Evolutionary conservation across 2,113 vertebrate genomes (phyloP).

Genomic region (Lampris megalopsis): DNA sequence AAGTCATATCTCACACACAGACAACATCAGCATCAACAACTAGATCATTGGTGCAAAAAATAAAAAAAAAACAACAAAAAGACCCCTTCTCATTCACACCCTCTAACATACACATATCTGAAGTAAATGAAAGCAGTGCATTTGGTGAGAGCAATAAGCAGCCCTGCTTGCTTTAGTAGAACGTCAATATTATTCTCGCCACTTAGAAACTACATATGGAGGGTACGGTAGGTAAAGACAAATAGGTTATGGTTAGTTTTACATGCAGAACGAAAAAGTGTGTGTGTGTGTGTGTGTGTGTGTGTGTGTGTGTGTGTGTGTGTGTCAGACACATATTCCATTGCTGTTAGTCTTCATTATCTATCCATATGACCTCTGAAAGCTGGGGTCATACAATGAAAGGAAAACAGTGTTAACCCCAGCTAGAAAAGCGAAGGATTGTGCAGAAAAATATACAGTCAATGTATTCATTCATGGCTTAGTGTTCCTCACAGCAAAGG

Average conservation of each 20-base stretch:
- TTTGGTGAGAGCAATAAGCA: slow-evolving; percentile 60
- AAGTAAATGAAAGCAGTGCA: slow-evolving; percentile 40
- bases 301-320: neutral
- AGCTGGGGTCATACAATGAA: slow-evolving; percentile 31
- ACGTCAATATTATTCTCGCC: slow-evolving; percentile 74
- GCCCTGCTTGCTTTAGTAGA: slow-evolving; percentile 62
- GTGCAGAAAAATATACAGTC: too few species aligned
- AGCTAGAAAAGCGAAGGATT: too few species aligned
- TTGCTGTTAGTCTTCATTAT: slow-evolving; percentile 40
- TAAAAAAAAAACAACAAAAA: neutral
- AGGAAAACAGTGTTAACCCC: slow-evolving; percentile 24
- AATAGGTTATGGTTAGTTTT: slow-evolving; percentile 31
- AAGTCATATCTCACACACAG: neutral
- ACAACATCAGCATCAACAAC: too few species aligned
- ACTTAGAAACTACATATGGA: slow-evolving; percentile 38
- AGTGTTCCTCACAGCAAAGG: too few species aligned
- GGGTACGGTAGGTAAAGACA: slow-evolving; percentile 52
- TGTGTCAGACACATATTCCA: neutral
- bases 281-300: neutral
- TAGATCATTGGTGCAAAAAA: too few species aligned
- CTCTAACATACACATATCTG: neutral
- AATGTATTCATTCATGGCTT: too few species aligned
- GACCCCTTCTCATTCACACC: neutral
- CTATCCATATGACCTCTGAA: slow-evolving; percentile 55
- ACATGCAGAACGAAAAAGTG: neutral